Conservation (phyloP, 2,113 vertebrate species). For the Pangasianodon hypophthalmus region DNA sequence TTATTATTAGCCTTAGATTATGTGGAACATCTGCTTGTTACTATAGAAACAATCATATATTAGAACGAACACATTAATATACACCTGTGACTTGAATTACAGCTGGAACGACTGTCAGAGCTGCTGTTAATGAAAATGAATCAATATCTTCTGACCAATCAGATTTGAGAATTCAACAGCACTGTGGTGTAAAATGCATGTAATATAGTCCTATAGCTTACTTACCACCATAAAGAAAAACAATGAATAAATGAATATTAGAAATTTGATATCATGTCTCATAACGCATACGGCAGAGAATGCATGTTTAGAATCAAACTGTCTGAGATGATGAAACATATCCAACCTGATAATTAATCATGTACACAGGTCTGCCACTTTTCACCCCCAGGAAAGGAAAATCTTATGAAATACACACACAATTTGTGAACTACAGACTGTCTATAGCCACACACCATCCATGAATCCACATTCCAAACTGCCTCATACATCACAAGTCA, state of each 20-base stretch:
- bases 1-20: not conserved
- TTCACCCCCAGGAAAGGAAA: not conserved
- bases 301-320: not conserved
- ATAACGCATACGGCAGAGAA: not conserved
- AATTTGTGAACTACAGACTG: not conserved
- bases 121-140: not conserved
- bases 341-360: not conserved
- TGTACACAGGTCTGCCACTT: not conserved
- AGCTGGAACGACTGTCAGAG: not conserved
- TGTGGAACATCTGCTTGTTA: not conserved
- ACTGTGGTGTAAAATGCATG: not conserved
- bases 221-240: not conserved
- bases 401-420: not conserved
- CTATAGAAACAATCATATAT: not conserved
- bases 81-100: not conserved
- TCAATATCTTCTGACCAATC: not conserved
- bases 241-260: not conserved
- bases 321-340: not conserved
- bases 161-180: not conserved
- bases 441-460: constrained; percentile 1
- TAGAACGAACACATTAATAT: not conserved
- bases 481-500: constrained; percentile 17
- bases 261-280: too few relatives aligned
- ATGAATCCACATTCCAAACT: constrained; percentile 13
- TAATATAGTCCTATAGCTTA: not conserved